These are phyloP conservation scores for Cheilosia pagana DNA, from an alignment of 2,888 invertebrate genomes.

Conservation along the genomic window DNA sequence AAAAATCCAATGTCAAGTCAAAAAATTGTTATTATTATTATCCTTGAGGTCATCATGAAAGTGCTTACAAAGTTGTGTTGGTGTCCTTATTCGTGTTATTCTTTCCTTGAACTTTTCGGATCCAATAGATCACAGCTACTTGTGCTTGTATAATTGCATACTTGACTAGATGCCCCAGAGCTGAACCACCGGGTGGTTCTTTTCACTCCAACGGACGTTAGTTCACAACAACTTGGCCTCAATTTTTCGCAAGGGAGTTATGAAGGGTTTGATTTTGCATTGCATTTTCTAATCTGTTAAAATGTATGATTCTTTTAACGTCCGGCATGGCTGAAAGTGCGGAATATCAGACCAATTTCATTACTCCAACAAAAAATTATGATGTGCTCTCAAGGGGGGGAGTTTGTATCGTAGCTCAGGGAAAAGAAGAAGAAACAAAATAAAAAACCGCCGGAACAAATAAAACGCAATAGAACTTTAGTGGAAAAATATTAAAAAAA, in stretches of 20 bases:
- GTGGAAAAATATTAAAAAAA: too few relatives aligned
- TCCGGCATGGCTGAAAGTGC: too few relatives aligned
- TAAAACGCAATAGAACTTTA: too few relatives aligned
- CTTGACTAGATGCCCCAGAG: constrained; percentile 49
- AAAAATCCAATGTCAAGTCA: constrained; percentile 63
- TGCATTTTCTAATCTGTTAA: too few relatives aligned
- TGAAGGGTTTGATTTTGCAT: too few relatives aligned
- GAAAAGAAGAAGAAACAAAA: too few relatives aligned
- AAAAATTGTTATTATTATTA: constrained; percentile 56
- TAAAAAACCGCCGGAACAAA: too few relatives aligned
- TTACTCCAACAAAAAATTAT: too few relatives aligned
- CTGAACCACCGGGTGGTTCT: constrained; percentile 21
- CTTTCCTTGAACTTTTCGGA: constrained; percentile 40
- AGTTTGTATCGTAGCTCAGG: too few relatives aligned
- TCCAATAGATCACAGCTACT: constrained; percentile 22
- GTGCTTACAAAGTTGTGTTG: neutral
- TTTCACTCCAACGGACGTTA: constrained; percentile 8
- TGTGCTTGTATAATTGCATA: constrained; percentile 25
- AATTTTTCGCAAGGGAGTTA: neutral
- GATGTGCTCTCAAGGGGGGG: too few relatives aligned
- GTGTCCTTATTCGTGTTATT: constrained; percentile 6
- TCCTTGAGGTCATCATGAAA: constrained; percentile 49
- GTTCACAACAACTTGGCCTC: constrained; percentile 30
- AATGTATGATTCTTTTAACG: too few relatives aligned
- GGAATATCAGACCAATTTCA: too few relatives aligned